A percentile compares a stretch with the other conserved stretches of the same genome.
Evolutionary conservation across 1,140 invertebrate species (phyloP).

Genomic region (Aphelinus atriplicis): DNA sequence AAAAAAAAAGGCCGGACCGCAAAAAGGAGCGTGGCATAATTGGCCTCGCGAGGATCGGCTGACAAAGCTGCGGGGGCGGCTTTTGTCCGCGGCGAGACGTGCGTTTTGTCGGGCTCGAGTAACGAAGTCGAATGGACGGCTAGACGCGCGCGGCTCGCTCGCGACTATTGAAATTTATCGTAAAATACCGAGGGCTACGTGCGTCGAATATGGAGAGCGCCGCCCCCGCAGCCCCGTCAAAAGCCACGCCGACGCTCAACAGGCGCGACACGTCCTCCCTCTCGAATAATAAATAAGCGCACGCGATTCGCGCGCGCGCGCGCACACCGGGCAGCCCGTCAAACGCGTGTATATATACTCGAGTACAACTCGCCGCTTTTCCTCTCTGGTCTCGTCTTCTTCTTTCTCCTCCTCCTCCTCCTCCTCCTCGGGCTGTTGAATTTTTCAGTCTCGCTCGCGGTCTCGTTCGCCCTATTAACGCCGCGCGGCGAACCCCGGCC

Average conservation of each 20-base stretch:
- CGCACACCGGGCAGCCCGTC: no score
- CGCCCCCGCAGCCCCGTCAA: conserved; percentile 19
- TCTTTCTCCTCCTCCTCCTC: no score
- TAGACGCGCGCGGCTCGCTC: not conserved
- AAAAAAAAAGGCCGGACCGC: no score
- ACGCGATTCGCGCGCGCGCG: conserved; percentile 21
- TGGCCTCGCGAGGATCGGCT: no score
- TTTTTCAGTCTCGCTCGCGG: conserved; percentile 2
- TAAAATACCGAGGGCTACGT: conserved; percentile 29
- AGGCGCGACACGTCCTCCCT: conserved; percentile 39
- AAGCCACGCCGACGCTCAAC: conserved; percentile 29
- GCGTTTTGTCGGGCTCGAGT: conserved; percentile 36
- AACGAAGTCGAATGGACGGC: conserved; percentile 29
- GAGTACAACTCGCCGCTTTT: conserved; percentile 6
- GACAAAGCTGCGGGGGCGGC: not conserved
- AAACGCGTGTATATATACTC: not conserved
- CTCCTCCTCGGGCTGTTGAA: conserved; percentile 13
- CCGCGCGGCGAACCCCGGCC: no score
- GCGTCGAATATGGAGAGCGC: conserved; percentile 12
- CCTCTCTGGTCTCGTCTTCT: not conserved
- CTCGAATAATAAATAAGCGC: conserved; percentile 38
- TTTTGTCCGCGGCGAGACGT: conserved; percentile 4
- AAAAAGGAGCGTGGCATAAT: no score
- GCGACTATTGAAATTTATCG: conserved; percentile 40
- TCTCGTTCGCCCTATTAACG: not conserved